A percentile compares a stretch with the other conserved stretches of the same genome.
Evolutionary conservation across 2,888 invertebrate species (phyloP).

Genomic region (Apeira syringaria): DNA sequence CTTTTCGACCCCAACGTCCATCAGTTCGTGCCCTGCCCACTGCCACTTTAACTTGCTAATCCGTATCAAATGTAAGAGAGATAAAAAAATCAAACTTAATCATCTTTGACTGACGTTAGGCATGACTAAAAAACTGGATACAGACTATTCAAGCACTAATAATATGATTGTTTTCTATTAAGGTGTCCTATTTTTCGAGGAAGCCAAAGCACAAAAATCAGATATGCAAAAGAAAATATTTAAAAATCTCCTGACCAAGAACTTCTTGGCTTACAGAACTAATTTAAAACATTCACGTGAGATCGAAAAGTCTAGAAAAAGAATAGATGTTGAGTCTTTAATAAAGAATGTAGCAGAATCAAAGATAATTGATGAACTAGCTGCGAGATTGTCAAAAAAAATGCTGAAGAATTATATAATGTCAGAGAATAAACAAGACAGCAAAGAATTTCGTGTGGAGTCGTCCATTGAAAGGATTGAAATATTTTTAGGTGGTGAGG

Average conservation of each 20-base stretch:
- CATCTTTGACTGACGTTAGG: too few species aligned
- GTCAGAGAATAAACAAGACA: background rate
- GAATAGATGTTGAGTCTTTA: constrained; percentile 1
- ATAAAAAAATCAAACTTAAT: too few species aligned
- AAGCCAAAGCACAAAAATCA: background rate
- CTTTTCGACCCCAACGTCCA: too few species aligned
- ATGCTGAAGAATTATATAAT: background rate
- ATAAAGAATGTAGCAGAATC: constrained; percentile 10
- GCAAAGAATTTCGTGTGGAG: background rate
- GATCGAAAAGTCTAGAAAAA: background rate
- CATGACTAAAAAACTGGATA: too few species aligned
- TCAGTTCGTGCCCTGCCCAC: too few species aligned
- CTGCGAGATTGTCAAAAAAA: constrained; percentile 5
- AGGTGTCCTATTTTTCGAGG: constrained; percentile 1
- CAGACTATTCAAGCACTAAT: too few species aligned
- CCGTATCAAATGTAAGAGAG: too few species aligned
- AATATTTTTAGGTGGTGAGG: constrained; percentile 1
- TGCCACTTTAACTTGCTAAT: too few species aligned
- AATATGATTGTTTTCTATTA: too few species aligned
- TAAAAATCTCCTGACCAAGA: constrained; percentile 5
- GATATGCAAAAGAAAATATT: constrained; percentile 1
- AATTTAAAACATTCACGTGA: background rate
- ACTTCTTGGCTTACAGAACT: constrained; percentile 7
- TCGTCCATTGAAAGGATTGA: constrained; percentile 10
- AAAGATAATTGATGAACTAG: constrained; percentile 4